phyloP scores from a whole-genome alignment of 2,797 vertebrate genomes.

The Sciurus vulgaris region DNA sequence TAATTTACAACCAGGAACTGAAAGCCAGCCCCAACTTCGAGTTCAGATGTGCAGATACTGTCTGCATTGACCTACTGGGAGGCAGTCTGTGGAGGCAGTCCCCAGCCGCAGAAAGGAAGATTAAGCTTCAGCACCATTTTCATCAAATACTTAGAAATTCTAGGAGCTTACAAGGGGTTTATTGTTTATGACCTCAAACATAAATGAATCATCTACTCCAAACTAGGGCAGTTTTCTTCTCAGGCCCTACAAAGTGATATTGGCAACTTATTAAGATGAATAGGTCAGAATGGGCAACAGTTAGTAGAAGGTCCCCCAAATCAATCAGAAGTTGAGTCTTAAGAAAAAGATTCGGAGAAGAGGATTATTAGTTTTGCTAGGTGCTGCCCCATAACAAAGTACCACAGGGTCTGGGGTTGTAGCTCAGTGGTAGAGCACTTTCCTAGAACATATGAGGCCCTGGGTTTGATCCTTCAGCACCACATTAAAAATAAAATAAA shows the following conservation, averaged over 20 bases:
- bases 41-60: no score
- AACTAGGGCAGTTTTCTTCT: slow-evolving; percentile 50
- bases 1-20: background rate
- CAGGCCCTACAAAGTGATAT: background rate
- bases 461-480: no score
- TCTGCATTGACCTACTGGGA: background rate
- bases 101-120: background rate
- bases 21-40: background rate
- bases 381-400: background rate
- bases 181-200: slow-evolving; percentile 34
- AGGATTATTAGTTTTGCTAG: background rate
- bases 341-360: background rate
- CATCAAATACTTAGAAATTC: background rate
- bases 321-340: background rate
- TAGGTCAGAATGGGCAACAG: background rate
- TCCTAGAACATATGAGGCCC: no score
- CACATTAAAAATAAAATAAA: no score
- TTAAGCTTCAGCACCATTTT: background rate
- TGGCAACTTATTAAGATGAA: background rate
- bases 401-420: background rate
- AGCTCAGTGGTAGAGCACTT: no score
- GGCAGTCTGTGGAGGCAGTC: background rate
- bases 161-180: slow-evolving; percentile 33
- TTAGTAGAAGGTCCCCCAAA: slow-evolving; percentile 5
- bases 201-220: slow-evolving; percentile 63